Percentiles rank a stretch among this genome's conserved stretches.
Evolutionary conservation across 1,140 invertebrate genomes (phyloP).

Genomic region (Temnothorax longispinosus): DNA sequence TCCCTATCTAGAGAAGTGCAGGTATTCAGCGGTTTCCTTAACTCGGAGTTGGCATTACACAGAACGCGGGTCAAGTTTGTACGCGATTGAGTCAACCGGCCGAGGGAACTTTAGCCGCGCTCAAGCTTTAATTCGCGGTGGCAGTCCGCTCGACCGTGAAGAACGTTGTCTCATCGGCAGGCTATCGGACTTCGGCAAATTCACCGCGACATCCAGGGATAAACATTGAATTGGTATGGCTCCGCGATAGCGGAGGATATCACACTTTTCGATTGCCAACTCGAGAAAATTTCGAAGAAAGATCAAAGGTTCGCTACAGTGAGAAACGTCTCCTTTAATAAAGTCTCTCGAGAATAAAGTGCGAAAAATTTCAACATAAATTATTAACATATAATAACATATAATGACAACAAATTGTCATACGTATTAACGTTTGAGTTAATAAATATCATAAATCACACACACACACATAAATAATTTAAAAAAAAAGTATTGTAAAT

Average conservation of each 20-base stretch:
- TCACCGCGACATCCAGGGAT: constrained; percentile 11
- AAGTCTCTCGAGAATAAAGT: not conserved
- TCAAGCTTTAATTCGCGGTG: constrained; percentile 58
- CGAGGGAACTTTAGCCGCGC: constrained; percentile 39
- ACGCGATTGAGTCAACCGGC: constrained; percentile 47
- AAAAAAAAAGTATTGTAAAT: not conserved
- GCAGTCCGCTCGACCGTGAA: constrained; percentile 64
- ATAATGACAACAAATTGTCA: no score
- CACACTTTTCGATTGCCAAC: constrained; percentile 4
- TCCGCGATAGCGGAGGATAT: not conserved
- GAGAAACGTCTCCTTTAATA: no score
- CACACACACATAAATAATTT: not conserved
- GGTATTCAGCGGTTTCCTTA: constrained; percentile 42
- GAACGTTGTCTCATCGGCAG: constrained; percentile 66
- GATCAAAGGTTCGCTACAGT: not conserved
- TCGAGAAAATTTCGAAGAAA: constrained; percentile 14
- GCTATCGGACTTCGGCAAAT: constrained; percentile 50
- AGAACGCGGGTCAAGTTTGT: constrained; percentile 39
- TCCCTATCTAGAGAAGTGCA: constrained; percentile 1
- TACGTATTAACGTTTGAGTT: not conserved
- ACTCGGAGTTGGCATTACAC: constrained; percentile 41
- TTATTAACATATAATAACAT: not conserved
- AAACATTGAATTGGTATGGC: constrained; percentile 28
- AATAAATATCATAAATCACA: not conserved
- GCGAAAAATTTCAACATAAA: not conserved